These are phyloP conservation scores for Atta texana DNA, from an alignment of 1,140 invertebrate genomes.

Conservation along the genomic window DNA sequence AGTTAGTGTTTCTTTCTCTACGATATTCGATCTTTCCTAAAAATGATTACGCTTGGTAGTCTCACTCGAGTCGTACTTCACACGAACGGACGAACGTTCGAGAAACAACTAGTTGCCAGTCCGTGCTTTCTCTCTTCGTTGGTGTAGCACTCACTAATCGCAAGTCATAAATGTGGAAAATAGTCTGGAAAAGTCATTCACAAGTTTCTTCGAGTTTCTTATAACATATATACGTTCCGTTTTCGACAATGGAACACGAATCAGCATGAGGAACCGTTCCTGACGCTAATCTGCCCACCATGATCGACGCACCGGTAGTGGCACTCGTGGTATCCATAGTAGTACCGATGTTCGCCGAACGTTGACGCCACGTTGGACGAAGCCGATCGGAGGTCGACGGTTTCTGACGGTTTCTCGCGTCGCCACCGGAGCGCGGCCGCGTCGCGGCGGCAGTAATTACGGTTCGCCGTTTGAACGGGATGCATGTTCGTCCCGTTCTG, in stretches of 20 bases:
- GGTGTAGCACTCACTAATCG: not conserved
- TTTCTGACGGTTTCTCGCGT: slow-evolving; percentile 67
- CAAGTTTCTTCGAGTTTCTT: not conserved
- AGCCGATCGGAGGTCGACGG: slow-evolving; percentile 51
- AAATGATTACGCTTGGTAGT: not conserved
- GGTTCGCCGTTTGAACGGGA: slow-evolving; percentile 73
- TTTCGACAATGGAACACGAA: not conserved
- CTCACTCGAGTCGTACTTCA: not conserved
- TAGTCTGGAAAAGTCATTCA: not conserved
- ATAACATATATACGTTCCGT: not conserved
- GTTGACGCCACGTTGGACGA: slow-evolving; percentile 28
- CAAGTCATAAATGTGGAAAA: not conserved
- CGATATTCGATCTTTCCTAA: not conserved
- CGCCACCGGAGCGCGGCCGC: slow-evolving; percentile 69
- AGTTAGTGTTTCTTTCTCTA: not conserved
- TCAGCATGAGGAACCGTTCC: not conserved
- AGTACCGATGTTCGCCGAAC: not conserved
- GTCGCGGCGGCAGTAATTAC: slow-evolving; percentile 76
- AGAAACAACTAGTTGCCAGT: not conserved
- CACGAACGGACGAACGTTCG: not conserved
- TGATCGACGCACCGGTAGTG: not conserved
- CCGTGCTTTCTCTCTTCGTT: not conserved
- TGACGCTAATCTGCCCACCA: no score
- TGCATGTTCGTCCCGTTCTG: slow-evolving; percentile 59
- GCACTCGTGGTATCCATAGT: no score